Evolutionary conservation across 2,113 vertebrate genomes (phyloP), one percentile per base, ranked within the genome.

Genomic region (Sapayoa aenigma): DNA sequence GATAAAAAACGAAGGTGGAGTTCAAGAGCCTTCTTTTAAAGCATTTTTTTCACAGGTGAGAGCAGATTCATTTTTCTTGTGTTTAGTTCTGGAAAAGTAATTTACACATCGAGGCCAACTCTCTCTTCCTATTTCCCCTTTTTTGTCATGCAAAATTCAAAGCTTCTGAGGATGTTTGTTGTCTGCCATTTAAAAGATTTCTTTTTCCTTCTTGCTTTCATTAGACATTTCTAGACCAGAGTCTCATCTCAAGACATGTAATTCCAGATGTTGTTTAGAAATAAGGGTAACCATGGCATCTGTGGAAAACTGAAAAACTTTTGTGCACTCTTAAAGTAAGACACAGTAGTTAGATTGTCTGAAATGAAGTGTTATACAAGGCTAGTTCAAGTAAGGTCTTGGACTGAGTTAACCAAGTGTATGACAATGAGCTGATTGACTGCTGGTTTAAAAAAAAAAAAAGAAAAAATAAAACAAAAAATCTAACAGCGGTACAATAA

Each of bases 191-290:
- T 88, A 77, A 90, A 52, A 86, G 65, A 84, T 93, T 93, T 91
- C 58, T 91, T 97, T 95, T 94, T 93, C 56, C 66, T 84, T 72
- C 44, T 0, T 76, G 84, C 78, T 96, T 69, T 72, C 35, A 55
- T 92, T 78, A 77, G 78, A 58, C 30, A 3, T 96, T 95, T 96
- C 90, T 93, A 67, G 84, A 56, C 44, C 31, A 80, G 86, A 90
- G 62, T 60, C 67, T 56, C 12, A 33, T 62, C 79, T 96, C 79
- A 87, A 93, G 84, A 93, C 89, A 84, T 84, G 62, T 79, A 75
- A n/a, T 91, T 96, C 97, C 98, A 98, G 97, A 97, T 96, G 97
- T 94, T 98, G 95, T 97, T 97, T 97, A 96, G 94, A 89, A 94
- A 59, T 83, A 62, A 31, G 63, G 58, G 96, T 96, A 95, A 95